Evolutionary conservation across 2,888 invertebrate genomes (phyloP).

Genomic region (Apomyelois bistriatella): DNA sequence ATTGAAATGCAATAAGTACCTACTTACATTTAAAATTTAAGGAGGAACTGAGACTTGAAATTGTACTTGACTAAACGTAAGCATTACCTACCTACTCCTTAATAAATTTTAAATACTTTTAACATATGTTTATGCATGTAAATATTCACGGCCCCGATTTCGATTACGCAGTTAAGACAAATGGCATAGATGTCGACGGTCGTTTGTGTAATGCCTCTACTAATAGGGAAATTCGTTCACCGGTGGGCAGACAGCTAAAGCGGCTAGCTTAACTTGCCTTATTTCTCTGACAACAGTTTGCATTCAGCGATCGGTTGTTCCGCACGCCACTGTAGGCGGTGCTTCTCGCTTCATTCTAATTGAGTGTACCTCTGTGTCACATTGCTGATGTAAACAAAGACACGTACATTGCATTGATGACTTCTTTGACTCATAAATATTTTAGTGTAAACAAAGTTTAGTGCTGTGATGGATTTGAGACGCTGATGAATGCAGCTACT

Average conservation of each 20-base stretch:
- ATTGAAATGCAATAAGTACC: neutral
- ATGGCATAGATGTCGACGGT: conserved; percentile 43
- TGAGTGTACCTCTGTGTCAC: conserved; percentile 24
- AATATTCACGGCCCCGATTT: conserved; percentile 40
- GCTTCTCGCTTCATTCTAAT: conserved; percentile 14
- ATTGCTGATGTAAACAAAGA: conserved; percentile 57
- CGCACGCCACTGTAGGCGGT: conserved; percentile 37
- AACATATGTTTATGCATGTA: conserved; percentile 21
- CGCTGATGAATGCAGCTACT: conserved; percentile 11
- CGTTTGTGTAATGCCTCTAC: conserved; percentile 54
- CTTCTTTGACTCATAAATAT: conserved; percentile 42
- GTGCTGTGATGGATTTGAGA: conserved; percentile 19
- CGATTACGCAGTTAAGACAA: conserved; percentile 53
- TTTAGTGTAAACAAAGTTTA: conserved; percentile 39
- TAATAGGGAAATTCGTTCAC: conserved; percentile 59
- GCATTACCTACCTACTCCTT: neutral
- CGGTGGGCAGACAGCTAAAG: conserved; percentile 39
- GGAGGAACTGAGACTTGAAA: no score
- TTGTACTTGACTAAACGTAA: no score
- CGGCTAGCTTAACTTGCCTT: conserved; percentile 20
- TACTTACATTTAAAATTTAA: no score
- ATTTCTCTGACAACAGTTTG: conserved; percentile 49
- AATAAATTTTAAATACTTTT: neutral
- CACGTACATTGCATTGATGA: conserved; percentile 29
- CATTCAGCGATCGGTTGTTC: conserved; percentile 47